These are phyloP conservation scores for Accipiter virgatus DNA, from an alignment of 2,113 vertebrate genomes.

Conservation along the genomic window DNA sequence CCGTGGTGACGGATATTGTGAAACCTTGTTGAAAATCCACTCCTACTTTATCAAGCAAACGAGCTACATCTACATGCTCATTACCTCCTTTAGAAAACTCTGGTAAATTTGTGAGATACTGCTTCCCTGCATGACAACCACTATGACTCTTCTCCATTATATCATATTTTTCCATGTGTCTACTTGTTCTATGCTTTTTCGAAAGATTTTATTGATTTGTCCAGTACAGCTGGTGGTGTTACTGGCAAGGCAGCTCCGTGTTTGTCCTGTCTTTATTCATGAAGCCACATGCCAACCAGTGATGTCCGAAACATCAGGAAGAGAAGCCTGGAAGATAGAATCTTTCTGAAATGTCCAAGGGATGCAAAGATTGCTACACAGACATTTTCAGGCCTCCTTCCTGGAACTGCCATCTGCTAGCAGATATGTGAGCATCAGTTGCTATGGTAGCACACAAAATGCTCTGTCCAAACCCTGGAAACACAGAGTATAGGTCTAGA, in stretches of 20 bases:
- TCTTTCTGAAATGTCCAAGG: conserved; percentile 15
- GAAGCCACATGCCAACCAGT: not conserved
- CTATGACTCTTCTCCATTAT: not conserved
- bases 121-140: not conserved
- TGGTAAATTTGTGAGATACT: not conserved
- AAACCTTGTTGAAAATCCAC: not conserved
- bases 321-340: not conserved
- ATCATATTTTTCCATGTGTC: not conserved
- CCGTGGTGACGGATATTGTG: not conserved
- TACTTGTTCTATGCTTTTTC: not conserved
- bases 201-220: not conserved
- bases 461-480: conserved; percentile 45
- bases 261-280: not conserved
- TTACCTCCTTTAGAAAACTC: not conserved
- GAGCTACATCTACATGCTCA: not conserved
- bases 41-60: not conserved
- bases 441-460: conserved; percentile 58
- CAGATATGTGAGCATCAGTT: conserved; percentile 59
- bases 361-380: not conserved
- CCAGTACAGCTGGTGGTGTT: not conserved
- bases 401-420: conserved; percentile 58
- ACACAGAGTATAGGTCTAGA: conserved; percentile 5
- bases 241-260: not conserved
- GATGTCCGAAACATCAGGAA: not conserved
- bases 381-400: conserved; percentile 46